Evolutionary conservation across 2,113 vertebrate species (phyloP), one percentile per base, ranked within the genome.

Genomic region (Thermophis baileyi): DNA sequence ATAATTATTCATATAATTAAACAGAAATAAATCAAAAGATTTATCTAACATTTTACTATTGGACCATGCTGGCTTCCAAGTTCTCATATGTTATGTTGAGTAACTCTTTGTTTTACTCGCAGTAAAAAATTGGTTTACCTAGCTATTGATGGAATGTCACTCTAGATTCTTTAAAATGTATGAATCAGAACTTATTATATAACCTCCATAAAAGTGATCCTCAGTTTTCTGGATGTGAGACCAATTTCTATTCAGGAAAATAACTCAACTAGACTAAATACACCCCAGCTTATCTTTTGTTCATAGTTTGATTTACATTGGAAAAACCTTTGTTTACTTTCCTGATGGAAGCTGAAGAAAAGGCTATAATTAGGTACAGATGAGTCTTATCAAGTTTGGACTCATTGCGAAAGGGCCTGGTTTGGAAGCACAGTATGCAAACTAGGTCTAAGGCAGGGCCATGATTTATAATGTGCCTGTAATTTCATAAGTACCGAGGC

Each of bases 381-480:
- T n/a, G 81, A 90, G 47, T 35, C 54, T 10, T 74, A 87, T 89
- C 57, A 87, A 69, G 47, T 27, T 63, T 54, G 35, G 87, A 46
- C 46, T 89, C 53, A 63, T 25, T 85, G 24, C 22, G 18, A 89
- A 81, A 89, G 35, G 11, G 57, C 20, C 25, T 53, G 53, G 8
- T 44, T 90, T 90, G 90, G 50, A 47, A 87, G 54, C 46, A 87
- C 24, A 87, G 50, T 63, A 92, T 46, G 44, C 55, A 22, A 90
- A 89, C 35, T 9, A 49, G 53, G 20, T 86, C 54, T 87, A 57
- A 55, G 24, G 35, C 22, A 22, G 14, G 81, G 27, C 91, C 4
- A 27, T 49, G 69, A 87, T 50, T 89, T 87, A 44, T 22, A 89
- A 88, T 55, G 25, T 85, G 40, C 16, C 50, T 91, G 85, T 93